Base-by-base conservation (phyloP, 2,888 invertebrate species). In the Lepas anatifera region DNA sequence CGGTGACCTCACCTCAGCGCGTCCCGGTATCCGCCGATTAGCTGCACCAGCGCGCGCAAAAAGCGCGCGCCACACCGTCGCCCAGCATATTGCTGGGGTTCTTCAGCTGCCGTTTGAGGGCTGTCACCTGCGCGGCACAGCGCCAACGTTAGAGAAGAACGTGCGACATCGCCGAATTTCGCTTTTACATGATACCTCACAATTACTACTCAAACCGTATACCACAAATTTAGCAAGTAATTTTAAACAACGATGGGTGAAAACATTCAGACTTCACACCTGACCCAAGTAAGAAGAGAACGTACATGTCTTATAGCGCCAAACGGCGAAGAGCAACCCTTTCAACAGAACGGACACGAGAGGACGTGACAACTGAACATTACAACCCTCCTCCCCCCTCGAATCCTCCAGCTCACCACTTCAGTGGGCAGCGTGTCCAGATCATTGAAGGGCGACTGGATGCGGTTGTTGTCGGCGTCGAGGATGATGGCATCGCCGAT, bases 401-500 rank as follows among this genome's bases (percentile, higher is more conserved):
- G 3, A 25, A 6, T 1, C n/a, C 2, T 7, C 13, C 4, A 3
- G 1, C 58, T 32, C 80, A 95, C 92, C 80, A 96, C 89, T 81
- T 96, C 95, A 74, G 86, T 84, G 25, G 98, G 98, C 79, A 99
- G 84, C 78, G 87, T 87, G 77, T 90, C 89, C 73, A 95, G 83
- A 83, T 99, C 98, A 79, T 92, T 88, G 79, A 93, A 95, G 7
- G 95, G 93, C 64, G 92, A 87, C 78, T 86, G 86, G 66, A 98
- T 87, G 70, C 86, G 87, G 79, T 95, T 94, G 71, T 85, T 87
- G 82, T 99, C 98, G 72, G 95, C 92, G 83, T 98, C 90, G 78
- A 98, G 84, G 75, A 96, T 86, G 63, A 97, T 95, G 74, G 95
- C 92, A 78, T 98, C 97, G 46, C 95, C 95, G 72, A 98, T 84